A percentile compares a stretch with the other conserved stretches of the same genome.
phyloP scores from a whole-genome alignment of 2,888 invertebrate species.

The Dastarcus helophoroides region DNA sequence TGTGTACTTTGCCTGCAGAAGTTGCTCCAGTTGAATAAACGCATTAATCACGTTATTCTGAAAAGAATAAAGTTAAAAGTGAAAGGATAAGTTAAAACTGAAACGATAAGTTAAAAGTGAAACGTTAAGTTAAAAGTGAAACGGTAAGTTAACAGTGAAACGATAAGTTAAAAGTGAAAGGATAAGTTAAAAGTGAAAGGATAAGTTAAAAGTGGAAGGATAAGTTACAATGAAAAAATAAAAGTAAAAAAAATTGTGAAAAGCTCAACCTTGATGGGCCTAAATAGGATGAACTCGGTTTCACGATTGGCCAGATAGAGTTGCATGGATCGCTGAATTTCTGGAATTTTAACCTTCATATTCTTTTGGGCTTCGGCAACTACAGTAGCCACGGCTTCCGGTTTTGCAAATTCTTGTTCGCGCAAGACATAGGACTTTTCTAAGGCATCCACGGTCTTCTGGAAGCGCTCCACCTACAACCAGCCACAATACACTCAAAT shows the following conservation, averaged over 20 bases:
- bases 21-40: constrained; percentile 75
- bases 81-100: constrained; percentile 8
- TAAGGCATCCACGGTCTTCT: constrained; percentile 10
- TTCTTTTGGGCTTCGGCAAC: constrained; percentile 67
- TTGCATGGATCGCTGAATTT: constrained; percentile 80
- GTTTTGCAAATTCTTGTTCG: constrained; percentile 49
- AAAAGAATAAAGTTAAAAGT: constrained; percentile 4
- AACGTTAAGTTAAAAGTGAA: too few relatives aligned
- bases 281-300: constrained; percentile 92
- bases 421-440: constrained; percentile 13
- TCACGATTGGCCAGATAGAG: constrained; percentile 93
- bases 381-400: constrained; percentile 59
- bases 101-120: too few relatives aligned
- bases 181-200: not conserved
- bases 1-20: constrained; percentile 61
- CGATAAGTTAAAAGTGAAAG: constrained; percentile 5
- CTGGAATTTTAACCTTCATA: constrained; percentile 69
- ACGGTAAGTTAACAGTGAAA: too few relatives aligned
- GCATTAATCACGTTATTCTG: constrained; percentile 82
- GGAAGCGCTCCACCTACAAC: constrained; percentile 17
- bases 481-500: not conserved
- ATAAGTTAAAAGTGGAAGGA: too few relatives aligned
- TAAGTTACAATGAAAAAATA: constrained; percentile 7
- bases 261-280: constrained; percentile 91
- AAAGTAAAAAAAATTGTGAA: constrained; percentile 37